phyloP scores from a whole-genome alignment of 2,113 vertebrate species.

The Polyodon spathula region DNA sequence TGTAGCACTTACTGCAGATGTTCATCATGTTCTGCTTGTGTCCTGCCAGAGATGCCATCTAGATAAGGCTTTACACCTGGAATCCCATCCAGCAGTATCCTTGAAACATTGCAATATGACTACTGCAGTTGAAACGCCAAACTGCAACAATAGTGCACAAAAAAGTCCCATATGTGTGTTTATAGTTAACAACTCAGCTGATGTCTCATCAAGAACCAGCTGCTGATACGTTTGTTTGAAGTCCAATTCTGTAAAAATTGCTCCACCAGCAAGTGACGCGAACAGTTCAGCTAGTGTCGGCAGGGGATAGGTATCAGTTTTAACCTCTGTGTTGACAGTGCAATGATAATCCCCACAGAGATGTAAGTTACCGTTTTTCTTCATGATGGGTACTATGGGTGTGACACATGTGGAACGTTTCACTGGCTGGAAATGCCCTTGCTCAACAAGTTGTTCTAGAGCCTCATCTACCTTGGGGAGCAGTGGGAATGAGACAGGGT shows the following conservation, averaged over 20 bases:
- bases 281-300: conserved; percentile 3
- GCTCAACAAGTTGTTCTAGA: background rate
- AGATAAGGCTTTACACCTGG: too few relatives aligned
- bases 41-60: too few relatives aligned
- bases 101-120: too few relatives aligned
- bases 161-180: too few relatives aligned
- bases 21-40: too few relatives aligned
- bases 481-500: background rate
- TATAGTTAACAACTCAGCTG: too few relatives aligned
- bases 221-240: conserved; percentile 12
- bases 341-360: background rate
- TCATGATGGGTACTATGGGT: conserved; percentile 1
- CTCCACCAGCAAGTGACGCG: conserved; percentile 1
- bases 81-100: too few relatives aligned
- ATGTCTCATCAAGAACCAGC: background rate
- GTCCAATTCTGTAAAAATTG: conserved; percentile 5
- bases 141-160: too few relatives aligned
- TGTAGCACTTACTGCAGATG: too few relatives aligned
- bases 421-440: conserved; percentile 8
- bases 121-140: too few relatives aligned
- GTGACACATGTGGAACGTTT: conserved; percentile 7
- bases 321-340: background rate
- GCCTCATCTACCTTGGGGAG: background rate
- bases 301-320: conserved; percentile 2
- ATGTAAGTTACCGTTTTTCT: background rate